phyloP scores from a whole-genome alignment of 2,797 vertebrate species.

The Aphelocoma californica region DNA sequence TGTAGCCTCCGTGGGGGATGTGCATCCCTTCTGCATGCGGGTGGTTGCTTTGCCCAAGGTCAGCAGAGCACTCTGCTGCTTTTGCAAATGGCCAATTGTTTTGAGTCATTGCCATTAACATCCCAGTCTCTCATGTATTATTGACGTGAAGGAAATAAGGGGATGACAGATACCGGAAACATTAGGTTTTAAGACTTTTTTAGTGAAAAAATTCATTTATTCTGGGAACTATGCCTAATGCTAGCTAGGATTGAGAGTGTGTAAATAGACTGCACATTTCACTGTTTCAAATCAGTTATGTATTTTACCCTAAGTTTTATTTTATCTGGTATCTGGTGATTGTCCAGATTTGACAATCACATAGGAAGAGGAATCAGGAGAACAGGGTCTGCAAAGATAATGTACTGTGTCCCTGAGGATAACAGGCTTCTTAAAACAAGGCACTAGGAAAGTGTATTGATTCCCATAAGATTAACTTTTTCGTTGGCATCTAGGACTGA shows the following conservation, averaged over 20 bases:
- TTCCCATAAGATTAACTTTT: not conserved
- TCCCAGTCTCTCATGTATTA: rapidly evolving
- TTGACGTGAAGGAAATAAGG: not conserved
- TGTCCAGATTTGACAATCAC: not conserved
- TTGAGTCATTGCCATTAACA: not conserved
- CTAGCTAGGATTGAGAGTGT: not conserved
- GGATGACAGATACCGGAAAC: not conserved
- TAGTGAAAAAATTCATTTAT: not conserved
- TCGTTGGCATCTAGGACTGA: not conserved
- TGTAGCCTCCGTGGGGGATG: rapidly evolving
- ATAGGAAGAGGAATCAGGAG: not conserved
- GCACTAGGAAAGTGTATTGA: not conserved
- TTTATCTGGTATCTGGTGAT: not conserved
- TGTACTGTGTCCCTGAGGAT: not conserved
- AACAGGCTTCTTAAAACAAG: not conserved
- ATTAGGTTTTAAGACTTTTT: not conserved
- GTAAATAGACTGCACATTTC: not conserved
- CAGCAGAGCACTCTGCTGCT: not conserved
- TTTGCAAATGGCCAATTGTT: not conserved
- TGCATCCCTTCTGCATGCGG: rapidly evolving
- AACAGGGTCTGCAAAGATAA: not conserved
- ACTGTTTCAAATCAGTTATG: not conserved
- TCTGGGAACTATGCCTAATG: not conserved
- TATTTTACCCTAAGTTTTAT: not conserved
- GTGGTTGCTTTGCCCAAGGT: not conserved